phyloP scores from a whole-genome alignment of 2,113 vertebrate species.

The Chlorodrepanis virens region DNA sequence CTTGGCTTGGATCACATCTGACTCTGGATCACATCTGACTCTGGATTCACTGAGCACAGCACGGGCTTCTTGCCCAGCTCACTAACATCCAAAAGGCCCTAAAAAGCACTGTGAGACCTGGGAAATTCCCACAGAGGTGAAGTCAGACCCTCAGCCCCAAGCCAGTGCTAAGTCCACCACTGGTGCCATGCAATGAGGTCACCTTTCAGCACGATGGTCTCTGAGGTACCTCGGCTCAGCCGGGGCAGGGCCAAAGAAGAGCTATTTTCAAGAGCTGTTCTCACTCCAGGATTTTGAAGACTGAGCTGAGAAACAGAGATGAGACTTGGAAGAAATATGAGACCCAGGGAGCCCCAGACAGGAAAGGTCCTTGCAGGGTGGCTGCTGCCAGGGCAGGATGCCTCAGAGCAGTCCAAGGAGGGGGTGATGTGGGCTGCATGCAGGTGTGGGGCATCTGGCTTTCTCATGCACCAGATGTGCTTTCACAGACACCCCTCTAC shows the following conservation, averaged over 20 bases:
- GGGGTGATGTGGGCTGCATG: accelerated
- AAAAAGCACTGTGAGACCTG: background rate
- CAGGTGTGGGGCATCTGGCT: background rate
- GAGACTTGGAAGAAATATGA: background rate
- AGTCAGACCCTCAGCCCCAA: background rate
- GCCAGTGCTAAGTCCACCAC: background rate
- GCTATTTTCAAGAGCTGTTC: constrained; percentile 6
- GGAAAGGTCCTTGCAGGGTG: background rate
- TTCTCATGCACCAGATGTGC: background rate
- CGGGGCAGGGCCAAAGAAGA: background rate
- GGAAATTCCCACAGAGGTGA: background rate
- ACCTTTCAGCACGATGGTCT: background rate
- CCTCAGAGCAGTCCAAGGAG: background rate
- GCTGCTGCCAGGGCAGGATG: background rate
- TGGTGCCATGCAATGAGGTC: background rate
- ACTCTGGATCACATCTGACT: background rate
- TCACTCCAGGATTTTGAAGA: background rate
- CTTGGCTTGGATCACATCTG: background rate
- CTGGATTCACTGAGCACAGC: background rate
- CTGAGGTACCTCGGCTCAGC: background rate
- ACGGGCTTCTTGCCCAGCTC: background rate
- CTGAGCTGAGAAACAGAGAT: background rate
- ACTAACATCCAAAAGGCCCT: background rate
- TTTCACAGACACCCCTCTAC: background rate
- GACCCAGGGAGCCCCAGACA: background rate